Percentiles rank a stretch among this genome's conserved stretches.
Conservation (phyloP, 2,888 invertebrate species). For the Xylophagus ater region DNA sequence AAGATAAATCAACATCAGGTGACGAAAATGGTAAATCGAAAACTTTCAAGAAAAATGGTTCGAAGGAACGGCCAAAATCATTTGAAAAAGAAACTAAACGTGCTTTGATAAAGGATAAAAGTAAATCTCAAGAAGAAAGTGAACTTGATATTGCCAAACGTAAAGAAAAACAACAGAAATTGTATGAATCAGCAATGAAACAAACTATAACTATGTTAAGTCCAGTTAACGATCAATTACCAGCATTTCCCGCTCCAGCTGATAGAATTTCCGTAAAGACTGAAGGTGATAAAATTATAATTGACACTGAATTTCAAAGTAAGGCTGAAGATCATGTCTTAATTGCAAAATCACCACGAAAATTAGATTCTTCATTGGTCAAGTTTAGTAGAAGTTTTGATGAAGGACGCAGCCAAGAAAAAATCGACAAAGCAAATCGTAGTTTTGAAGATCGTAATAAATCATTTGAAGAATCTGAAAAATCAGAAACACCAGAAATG, state of each 20-base stretch:
- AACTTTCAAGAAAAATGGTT: slow-evolving; percentile 48
- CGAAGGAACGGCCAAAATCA: slow-evolving; percentile 58
- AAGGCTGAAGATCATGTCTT: slow-evolving; percentile 66
- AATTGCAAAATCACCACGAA: slow-evolving; percentile 63
- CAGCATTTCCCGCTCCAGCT: slow-evolving; percentile 60
- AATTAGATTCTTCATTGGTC: slow-evolving; percentile 49
- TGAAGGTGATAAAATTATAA: slow-evolving; percentile 57
- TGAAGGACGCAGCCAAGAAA: slow-evolving; percentile 46
- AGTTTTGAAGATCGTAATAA: slow-evolving; percentile 54
- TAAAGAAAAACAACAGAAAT: slow-evolving; percentile 61
- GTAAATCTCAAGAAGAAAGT: slow-evolving; percentile 61
- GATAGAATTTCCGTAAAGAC: slow-evolving; percentile 62
- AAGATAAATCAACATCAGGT: slow-evolving; percentile 17
- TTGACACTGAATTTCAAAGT: slow-evolving; percentile 61
- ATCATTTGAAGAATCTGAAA: slow-evolving; percentile 51
- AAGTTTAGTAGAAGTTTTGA: slow-evolving; percentile 54
- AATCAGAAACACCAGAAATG: slow-evolving; percentile 41
- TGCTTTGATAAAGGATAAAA: slow-evolving; percentile 44
- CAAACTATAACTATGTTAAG: slow-evolving; percentile 63
- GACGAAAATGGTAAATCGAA: slow-evolving; percentile 2
- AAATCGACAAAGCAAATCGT: slow-evolving; percentile 48
- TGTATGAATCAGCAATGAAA: slow-evolving; percentile 64
- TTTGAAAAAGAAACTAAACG: slow-evolving; percentile 47
- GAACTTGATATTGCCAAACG: slow-evolving; percentile 58
- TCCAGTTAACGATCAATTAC: slow-evolving; percentile 60